Evolutionary conservation across 2,113 vertebrate species (phyloP), one percentile per base, ranked within the genome.

Genomic region (Shinisaurus crocodilurus): DNA sequence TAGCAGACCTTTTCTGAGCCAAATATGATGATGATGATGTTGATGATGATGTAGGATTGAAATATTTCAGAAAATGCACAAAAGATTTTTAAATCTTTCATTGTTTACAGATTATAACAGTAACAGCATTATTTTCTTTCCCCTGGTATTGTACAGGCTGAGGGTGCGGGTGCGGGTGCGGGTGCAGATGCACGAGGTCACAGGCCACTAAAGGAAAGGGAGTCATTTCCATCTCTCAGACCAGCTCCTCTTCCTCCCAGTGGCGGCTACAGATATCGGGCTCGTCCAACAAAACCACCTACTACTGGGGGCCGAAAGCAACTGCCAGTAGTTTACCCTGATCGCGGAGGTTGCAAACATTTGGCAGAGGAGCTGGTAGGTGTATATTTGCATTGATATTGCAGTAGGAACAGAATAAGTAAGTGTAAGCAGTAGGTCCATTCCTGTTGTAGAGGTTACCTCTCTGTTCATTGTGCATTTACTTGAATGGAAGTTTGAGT

Each of bases 311-410:
- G 8, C 0, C 43, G 37, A 40, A 88, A 65, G 70, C 92, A 90
- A 15, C 20, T 91, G 9, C 94, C 23, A 1, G 88, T 87, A 29
- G 54, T 92, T 87, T 92, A 96, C 34, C 97, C 97, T 0, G 98
- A 99, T 0, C 95, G 95, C 0, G 99, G 98, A 1, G 99, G 98
- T 92, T 99, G 99, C 91, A 95, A 86, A 0, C 98, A 98, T 1
- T 89, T 94, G 0, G 94, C 95, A 0, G 94, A 96, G 0, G 95
- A 98, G 32, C 90, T 98, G 98, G 99, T 99, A 93, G 50, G 97
- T 92, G 1, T 50, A 27, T 50, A 27, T 37, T 48, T 37, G 23
- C 27, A 6, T 10, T 2, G 9, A 16, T 45, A 34, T n/a, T 29
- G 10, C 12, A 54, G 1, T 57, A 69, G 32, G 45, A 29, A 32